Evolutionary conservation across 2,888 invertebrate species (phyloP).

Genomic region (Liposcelis brunnea): DNA sequence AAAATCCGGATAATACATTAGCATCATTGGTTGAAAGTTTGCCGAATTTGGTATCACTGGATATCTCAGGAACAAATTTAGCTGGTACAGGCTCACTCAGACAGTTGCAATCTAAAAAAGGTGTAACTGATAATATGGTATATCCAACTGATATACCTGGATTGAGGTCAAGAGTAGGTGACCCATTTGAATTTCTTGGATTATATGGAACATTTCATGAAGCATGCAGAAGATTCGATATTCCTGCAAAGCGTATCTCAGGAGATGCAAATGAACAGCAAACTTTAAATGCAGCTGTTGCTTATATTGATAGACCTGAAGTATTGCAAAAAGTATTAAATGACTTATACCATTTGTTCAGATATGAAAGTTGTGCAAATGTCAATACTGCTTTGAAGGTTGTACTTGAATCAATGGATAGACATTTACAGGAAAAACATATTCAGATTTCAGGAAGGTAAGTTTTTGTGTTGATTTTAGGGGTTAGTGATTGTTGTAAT

Average conservation of each 20-base stretch:
- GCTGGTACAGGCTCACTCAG: slow-evolving; percentile 54
- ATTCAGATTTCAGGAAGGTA: slow-evolving; percentile 87
- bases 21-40: slow-evolving; percentile 53
- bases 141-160: slow-evolving; percentile 63
- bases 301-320: slow-evolving; percentile 70
- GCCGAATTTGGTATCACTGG: slow-evolving; percentile 60
- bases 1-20: slow-evolving; percentile 55
- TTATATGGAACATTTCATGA: slow-evolving; percentile 78
- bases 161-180: slow-evolving; percentile 52
- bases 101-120: not conserved
- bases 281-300: slow-evolving; percentile 65
- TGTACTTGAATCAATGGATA: slow-evolving; percentile 79
- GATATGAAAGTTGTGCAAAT: slow-evolving; percentile 62
- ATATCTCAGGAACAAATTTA: slow-evolving; percentile 91
- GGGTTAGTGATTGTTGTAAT: not conserved
- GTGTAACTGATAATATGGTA: slow-evolving; percentile 7
- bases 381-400: slow-evolving; percentile 58
- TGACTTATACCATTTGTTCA: slow-evolving; percentile 74
- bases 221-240: slow-evolving; percentile 77
- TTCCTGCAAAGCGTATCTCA: slow-evolving; percentile 80
- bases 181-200: slow-evolving; percentile 77
- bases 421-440: slow-evolving; percentile 68
- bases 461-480: slow-evolving; percentile 15
- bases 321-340: slow-evolving; percentile 72
- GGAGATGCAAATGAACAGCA: slow-evolving; percentile 86